These are phyloP conservation scores for Fregata magnificens DNA, from an alignment of 2,113 vertebrate genomes.

Conservation along the genomic window DNA sequence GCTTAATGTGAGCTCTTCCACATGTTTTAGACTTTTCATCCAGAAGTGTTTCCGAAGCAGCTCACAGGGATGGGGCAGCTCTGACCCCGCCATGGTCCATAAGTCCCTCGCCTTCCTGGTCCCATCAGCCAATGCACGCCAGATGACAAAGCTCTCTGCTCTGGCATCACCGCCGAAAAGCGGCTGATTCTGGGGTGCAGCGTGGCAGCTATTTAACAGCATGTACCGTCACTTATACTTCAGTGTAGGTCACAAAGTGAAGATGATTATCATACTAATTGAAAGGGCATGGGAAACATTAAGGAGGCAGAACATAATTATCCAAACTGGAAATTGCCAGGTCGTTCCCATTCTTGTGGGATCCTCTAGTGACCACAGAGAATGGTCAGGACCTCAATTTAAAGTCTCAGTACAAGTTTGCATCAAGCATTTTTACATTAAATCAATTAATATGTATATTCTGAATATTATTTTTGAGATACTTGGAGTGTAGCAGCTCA, in stretches of 20 bases:
- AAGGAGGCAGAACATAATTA: constrained; percentile 59
- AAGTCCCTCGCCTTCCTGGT: neutral
- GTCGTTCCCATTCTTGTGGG: constrained; percentile 14
- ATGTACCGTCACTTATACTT: neutral
- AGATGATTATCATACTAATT: constrained; percentile 67
- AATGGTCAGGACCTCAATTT: constrained; percentile 54
- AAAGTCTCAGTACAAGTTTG: constrained; percentile 54
- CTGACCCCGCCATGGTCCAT: neutral
- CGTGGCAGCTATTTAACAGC: neutral
- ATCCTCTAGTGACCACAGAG: constrained; percentile 56
- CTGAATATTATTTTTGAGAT: constrained; percentile 33
- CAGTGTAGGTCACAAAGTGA: neutral
- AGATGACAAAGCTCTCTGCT: neutral
- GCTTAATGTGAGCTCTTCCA: neutral
- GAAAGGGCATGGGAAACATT: constrained; percentile 56
- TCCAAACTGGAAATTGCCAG: constrained; percentile 60
- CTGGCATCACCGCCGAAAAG: neutral
- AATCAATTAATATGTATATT: constrained; percentile 53
- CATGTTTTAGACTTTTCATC: neutral
- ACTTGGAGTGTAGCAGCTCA: neutral
- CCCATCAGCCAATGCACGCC: fast-evolving
- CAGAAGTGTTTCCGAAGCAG: neutral
- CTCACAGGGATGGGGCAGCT: neutral
- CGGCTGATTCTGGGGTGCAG: neutral
- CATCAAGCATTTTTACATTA: constrained; percentile 42